A percentile compares a stretch with the other conserved stretches of the same genome.
phyloP scores from a whole-genome alignment of 2,888 invertebrate species.

The Polymixis lichenea region DNA sequence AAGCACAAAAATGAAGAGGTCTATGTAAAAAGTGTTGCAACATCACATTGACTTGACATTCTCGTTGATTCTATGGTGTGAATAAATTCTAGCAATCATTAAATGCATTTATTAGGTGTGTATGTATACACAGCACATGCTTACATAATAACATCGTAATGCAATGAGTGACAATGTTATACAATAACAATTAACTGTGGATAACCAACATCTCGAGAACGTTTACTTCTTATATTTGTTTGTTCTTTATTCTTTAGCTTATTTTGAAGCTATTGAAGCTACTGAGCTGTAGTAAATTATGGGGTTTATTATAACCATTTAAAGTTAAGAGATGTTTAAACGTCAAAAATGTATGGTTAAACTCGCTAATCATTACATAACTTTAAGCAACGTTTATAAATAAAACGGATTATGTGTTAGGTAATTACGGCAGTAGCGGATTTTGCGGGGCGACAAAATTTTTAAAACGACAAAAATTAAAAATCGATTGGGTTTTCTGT shows the following conservation, averaged over 20 bases:
- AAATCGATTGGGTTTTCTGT: too few relatives aligned
- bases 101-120: slow-evolving; percentile 28
- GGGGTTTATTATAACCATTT: too few relatives aligned
- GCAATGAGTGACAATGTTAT: slow-evolving; percentile 56
- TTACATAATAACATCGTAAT: slow-evolving; percentile 48
- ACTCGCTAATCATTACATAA: too few relatives aligned
- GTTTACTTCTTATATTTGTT: slow-evolving; percentile 19
- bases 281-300: background rate
- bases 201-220: slow-evolving; percentile 48
- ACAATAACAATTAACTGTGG: slow-evolving; percentile 54
- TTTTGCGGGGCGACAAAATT: too few relatives aligned
- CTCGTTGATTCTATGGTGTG: slow-evolving; percentile 13
- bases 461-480: too few relatives aligned
- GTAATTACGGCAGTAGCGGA: background rate
- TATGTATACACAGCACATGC: slow-evolving; percentile 14
- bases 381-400: too few relatives aligned
- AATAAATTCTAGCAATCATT: slow-evolving; percentile 36
- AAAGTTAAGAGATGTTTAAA: too few relatives aligned
- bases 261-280: background rate
- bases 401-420: too few relatives aligned
- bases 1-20: slow-evolving; percentile 15
- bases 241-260: slow-evolving; percentile 3
- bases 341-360: too few relatives aligned
- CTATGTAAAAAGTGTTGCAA: slow-evolving; percentile 32
- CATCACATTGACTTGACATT: background rate